phyloP scores from a whole-genome alignment of 2,888 invertebrate species.

The Syrista parreyssii region DNA sequence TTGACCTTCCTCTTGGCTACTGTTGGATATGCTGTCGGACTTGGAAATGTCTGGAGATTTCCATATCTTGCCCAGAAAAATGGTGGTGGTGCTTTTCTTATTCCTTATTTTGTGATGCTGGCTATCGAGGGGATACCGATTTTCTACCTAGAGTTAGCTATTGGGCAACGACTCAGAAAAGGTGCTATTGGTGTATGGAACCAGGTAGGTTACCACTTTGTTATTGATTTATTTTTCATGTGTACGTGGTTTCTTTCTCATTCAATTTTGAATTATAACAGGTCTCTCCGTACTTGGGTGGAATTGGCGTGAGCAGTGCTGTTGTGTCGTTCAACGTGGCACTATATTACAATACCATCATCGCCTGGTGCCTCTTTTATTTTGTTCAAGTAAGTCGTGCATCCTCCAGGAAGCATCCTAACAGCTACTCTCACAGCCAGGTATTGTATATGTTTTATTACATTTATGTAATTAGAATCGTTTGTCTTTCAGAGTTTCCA shows the following conservation, averaged over 20 bases:
- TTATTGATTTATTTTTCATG: neutral
- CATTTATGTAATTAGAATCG: neutral
- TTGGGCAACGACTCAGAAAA: slow-evolving; percentile 92
- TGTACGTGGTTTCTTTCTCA: neutral
- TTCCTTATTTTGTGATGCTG: slow-evolving; percentile 96
- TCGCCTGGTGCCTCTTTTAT: slow-evolving; percentile 97
- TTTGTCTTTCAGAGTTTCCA: slow-evolving; percentile 79
- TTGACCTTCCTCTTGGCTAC: slow-evolving; percentile 92
- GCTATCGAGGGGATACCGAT: slow-evolving; percentile 95
- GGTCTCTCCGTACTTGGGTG: slow-evolving; percentile 87
- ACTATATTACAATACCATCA: slow-evolving; percentile 97
- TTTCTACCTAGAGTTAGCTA: slow-evolving; percentile 94
- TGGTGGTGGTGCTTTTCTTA: slow-evolving; percentile 95
- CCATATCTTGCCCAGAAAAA: slow-evolving; percentile 95
- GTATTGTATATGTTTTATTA: neutral
- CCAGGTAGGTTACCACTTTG: slow-evolving; percentile 67
- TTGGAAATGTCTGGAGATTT: slow-evolving; percentile 96
- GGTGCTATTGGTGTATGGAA: slow-evolving; percentile 97
- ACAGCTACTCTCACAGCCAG: neutral
- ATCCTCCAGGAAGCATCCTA: neutral
- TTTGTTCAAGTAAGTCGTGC: slow-evolving; percentile 76
- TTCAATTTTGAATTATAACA: slow-evolving; percentile 19
- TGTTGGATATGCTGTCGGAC: slow-evolving; percentile 94
- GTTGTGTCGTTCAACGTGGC: slow-evolving; percentile 97
- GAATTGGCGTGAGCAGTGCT: slow-evolving; percentile 93